Evolutionary conservation across 2,113 vertebrate genomes (phyloP), one percentile per base, ranked within the genome.

Genomic region (Cepphus grylle): DNA sequence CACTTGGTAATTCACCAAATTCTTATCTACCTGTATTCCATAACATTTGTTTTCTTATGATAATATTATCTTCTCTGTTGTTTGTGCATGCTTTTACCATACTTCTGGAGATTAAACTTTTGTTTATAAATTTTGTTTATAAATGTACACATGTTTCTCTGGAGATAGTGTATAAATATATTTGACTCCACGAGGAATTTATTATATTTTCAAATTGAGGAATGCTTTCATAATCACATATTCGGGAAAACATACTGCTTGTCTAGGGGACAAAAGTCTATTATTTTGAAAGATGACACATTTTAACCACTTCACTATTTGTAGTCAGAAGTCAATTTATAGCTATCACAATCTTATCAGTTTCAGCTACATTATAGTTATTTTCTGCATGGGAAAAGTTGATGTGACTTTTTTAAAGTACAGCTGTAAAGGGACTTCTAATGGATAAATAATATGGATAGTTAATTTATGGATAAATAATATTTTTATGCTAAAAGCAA

Each of bases 391-490:
- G 34, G 81, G 84, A 52, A 93, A 90, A 86, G 88, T 19, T 65
- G 12, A 71, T 50, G 47, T 25, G 22, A 61, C 42, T 89, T 83
- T 62, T 87, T 38, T 12, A 52, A 58, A 56, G 62, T 17, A 1
- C 1, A 80, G 91, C 71, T 67, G 71, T 78, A 84, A 34, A 88
- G 53, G 59, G 65, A 70, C 30, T 81, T 87, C 49, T 94, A 96
- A 96, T 88, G 92, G 96, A 95, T 86, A 96, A 97, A 98, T 97
- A 97, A 94, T 86, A 86, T 81, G 53, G 47, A 42, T 23, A 70
- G 50, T 69, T 73, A 90, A 91, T 91, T 96, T 96, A 96, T 82
- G 83, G 93, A 95, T 86, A 97, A 97, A 97, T 97, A 96, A 86
- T 94, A 93, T 93, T 96, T 96, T 92, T 84, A 94, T 92, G 96